Percentiles rank a stretch among this genome's conserved stretches.
Conservation (phyloP, 2,888 invertebrate species). For the Spodoptera littoralis region DNA sequence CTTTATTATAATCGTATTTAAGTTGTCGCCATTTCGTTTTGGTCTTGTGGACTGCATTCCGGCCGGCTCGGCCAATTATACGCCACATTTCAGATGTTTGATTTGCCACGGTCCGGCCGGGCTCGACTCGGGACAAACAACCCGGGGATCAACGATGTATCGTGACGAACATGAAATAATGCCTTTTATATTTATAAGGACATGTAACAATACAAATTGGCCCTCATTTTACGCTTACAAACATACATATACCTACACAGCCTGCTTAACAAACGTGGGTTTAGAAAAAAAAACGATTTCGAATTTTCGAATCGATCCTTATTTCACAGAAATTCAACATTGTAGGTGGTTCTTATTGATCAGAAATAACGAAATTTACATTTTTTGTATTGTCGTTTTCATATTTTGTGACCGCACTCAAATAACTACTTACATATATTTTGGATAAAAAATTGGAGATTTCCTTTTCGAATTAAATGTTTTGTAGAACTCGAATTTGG, state of each 20-base stretch:
- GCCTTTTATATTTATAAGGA: constrained; percentile 48
- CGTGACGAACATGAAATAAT: constrained; percentile 41
- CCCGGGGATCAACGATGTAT: constrained; percentile 23
- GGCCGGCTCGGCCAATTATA: constrained; percentile 51
- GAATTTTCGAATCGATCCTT: constrained; percentile 8
- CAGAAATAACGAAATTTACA: constrained; percentile 20
- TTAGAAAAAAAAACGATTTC: constrained; percentile 2
- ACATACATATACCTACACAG: constrained; percentile 16
- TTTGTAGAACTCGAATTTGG: constrained; percentile 14
- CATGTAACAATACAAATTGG: constrained; percentile 41
- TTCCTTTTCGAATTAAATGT: constrained; percentile 14
- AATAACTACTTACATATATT: constrained; percentile 8
- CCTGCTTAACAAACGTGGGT: constrained; percentile 33
- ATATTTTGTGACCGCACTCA: constrained; percentile 6
- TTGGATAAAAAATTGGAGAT: constrained; percentile 22
- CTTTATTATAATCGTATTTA: constrained; percentile 40
- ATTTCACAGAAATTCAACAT: constrained; percentile 21
- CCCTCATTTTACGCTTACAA: constrained; percentile 38
- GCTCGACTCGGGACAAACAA: constrained; percentile 33
- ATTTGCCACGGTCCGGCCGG: constrained; percentile 55
- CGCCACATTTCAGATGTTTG: constrained; percentile 58
- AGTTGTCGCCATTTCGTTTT: constrained; percentile 34
- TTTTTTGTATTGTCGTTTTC: constrained; percentile 15
- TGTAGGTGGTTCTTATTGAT: constrained; percentile 32
- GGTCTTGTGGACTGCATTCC: constrained; percentile 50